Evolutionary conservation across 2,113 vertebrate genomes (phyloP).

Genomic region (Semicossyphus pulcher): DNA sequence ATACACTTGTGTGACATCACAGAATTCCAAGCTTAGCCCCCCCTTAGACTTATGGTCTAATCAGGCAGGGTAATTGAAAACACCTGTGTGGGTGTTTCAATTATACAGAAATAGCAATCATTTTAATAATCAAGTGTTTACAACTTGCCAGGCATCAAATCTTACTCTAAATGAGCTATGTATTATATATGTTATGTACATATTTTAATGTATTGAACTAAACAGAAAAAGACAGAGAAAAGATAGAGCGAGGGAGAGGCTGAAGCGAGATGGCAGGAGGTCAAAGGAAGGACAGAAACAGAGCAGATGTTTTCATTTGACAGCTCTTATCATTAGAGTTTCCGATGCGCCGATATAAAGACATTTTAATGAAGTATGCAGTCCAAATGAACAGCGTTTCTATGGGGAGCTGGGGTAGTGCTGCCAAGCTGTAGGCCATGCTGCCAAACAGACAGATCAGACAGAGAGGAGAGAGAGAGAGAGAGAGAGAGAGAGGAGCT

Average conservation of each 20-base stretch:
- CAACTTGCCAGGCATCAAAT: not conserved
- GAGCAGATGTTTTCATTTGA: constrained; percentile 47
- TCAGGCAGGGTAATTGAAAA: too few relatives aligned
- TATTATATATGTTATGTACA: not conserved
- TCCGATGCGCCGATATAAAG: constrained; percentile 37
- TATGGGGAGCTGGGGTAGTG: constrained; percentile 23
- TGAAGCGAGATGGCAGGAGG: not conserved
- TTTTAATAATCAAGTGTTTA: not conserved
- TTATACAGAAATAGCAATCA: not conserved
- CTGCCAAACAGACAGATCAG: constrained; percentile 55
- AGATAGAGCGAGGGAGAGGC: not conserved
- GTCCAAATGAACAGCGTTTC: constrained; percentile 55
- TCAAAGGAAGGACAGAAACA: constrained; percentile 13
- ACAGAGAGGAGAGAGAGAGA: not conserved
- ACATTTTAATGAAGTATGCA: constrained; percentile 55
- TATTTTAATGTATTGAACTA: constrained; percentile 3
- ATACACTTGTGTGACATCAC: too few relatives aligned
- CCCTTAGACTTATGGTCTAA: too few relatives aligned
- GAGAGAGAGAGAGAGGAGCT: not conserved
- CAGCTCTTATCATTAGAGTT: constrained; percentile 36
- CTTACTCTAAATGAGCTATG: too few relatives aligned
- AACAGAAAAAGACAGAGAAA: not conserved
- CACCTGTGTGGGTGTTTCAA: not conserved
- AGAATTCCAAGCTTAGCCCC: not conserved
- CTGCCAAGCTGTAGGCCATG: constrained; percentile 48